phyloP scores from a whole-genome alignment of 2,113 vertebrate genomes.

The Brevimyrus niger region DNA sequence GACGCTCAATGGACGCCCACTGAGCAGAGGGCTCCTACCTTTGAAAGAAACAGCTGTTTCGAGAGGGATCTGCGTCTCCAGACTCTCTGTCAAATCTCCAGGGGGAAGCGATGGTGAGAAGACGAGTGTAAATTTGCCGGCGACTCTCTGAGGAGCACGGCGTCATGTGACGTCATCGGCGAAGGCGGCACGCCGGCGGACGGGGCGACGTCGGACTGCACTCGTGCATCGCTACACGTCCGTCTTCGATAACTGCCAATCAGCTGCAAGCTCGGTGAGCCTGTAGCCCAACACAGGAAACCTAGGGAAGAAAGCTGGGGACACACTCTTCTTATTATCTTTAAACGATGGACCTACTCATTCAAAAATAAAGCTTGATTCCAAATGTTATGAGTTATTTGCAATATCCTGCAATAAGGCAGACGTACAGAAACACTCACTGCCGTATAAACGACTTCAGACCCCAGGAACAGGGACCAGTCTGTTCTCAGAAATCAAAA shows the following conservation, averaged over 20 bases:
- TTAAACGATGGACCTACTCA: not conserved
- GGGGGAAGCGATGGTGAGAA: not conserved
- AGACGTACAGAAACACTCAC: not conserved
- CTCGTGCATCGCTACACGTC: not conserved
- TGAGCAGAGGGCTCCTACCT: not conserved
- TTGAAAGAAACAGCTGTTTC: not conserved
- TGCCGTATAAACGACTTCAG: not conserved
- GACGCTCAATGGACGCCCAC: not conserved
- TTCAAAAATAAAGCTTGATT: not conserved
- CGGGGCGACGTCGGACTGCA: not conserved
- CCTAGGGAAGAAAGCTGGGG: not conserved
- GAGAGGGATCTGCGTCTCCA: not conserved
- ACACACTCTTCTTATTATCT: not conserved
- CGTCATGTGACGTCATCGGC: not conserved
- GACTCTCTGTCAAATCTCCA: not conserved
- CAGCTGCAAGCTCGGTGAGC: not conserved
- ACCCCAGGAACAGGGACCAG: not conserved
- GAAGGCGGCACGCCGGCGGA: not conserved
- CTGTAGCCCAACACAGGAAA: not conserved
- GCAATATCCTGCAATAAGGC: not conserved
- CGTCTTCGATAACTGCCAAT: not conserved
- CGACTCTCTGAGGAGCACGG: not conserved
- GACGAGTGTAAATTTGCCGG: not conserved
- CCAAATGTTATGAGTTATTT: not conserved
- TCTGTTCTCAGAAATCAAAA: not conserved